A percentile compares a stretch with the other conserved stretches of the same genome.
Conservation (phyloP, 2,888 invertebrate genomes). For the Rhamnusium bicolor region DNA sequence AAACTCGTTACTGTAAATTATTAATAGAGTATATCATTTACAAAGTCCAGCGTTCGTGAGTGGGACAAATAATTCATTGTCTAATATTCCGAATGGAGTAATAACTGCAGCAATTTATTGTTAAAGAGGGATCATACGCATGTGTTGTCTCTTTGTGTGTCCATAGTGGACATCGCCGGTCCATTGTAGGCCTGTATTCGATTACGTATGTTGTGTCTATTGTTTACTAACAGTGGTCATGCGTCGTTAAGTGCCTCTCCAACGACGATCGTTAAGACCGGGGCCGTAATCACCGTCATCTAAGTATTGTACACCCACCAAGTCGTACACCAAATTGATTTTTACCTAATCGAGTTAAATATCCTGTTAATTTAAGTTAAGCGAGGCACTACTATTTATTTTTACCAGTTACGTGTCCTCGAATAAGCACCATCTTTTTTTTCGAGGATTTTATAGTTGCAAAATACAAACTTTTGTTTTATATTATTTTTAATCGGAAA, state of each 20-base stretch:
- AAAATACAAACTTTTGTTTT: too few species aligned
- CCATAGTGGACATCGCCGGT: slow-evolving; percentile 11
- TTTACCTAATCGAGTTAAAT: slow-evolving; percentile 3
- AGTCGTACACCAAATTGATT: neutral
- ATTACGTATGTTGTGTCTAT: slow-evolving; percentile 29
- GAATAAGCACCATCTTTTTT: too few species aligned
- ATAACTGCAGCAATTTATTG: neutral
- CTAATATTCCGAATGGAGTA: neutral
- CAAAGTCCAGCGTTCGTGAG: neutral
- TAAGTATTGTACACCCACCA: slow-evolving; percentile 13
- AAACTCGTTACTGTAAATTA: neutral
- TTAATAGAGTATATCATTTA: neutral
- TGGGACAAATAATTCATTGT: slow-evolving; percentile 4
- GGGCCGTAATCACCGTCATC: slow-evolving; percentile 7
- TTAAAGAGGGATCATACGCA: slow-evolving; percentile 10
- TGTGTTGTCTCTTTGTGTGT: slow-evolving; percentile 19
- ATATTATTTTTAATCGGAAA: too few species aligned
- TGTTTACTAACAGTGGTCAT: slow-evolving; percentile 35
- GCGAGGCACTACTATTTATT: too few species aligned
- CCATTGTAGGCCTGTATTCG: slow-evolving; percentile 21
- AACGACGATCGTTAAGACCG: slow-evolving; percentile 21
- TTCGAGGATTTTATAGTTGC: too few species aligned
- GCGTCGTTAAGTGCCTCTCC: slow-evolving; percentile 28
- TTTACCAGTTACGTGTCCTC: too few species aligned
- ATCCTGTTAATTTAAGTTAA: too few species aligned